Evolutionary conservation across 2,888 invertebrate genomes (phyloP), one percentile per base, ranked within the genome.

Genomic region (Hermaeophaga mercurialis): DNA sequence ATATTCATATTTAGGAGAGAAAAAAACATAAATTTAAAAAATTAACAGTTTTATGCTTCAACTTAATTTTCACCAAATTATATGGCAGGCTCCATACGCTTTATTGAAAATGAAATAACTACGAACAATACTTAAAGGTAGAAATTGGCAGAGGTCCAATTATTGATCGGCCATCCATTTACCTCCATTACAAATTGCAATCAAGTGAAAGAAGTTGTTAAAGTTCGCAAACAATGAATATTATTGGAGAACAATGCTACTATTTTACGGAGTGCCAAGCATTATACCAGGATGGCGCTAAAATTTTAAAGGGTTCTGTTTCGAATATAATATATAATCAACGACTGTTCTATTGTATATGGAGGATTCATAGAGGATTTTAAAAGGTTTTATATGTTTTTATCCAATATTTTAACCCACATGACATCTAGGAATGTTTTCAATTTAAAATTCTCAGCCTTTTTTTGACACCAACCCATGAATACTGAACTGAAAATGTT

Each of bases 121-220:
- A 44, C 24, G 45, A 56, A 45, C 24, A 34, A 50, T 46, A 53
- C 46, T 57, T 48, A 38, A 53, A 50, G 48, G 44, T 49, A 54
- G 46, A 47, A 46, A 58, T 52, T 54, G 58, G 58, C 54, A 6
- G 18, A 33, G 47, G 5, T 50, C 58, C 58, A 58, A 55, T 47
- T 54, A 58, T 58, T 43, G 58, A 58, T 54, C 46, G 15, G 36
- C 54, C 46, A 53, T 57, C 50, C 54, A 54, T 58, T 58, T 54
- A 54, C 54, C 46, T 50, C 45, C 47, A 58, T 58, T 58, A 55
- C 58, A 58, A 58, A 58, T 58, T 58, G 58, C 54, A 49, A 49
- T 58, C 43, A 36, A 58, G 43, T 36, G 47, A 53, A 53, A 53
- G 49, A 49, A 56, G 44, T 56, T 49, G 49, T 56, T 43, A 53